These are phyloP conservation scores for Andinoacara biseriatus DNA, from an alignment of 2,113 vertebrate species.

Conservation along the genomic window DNA sequence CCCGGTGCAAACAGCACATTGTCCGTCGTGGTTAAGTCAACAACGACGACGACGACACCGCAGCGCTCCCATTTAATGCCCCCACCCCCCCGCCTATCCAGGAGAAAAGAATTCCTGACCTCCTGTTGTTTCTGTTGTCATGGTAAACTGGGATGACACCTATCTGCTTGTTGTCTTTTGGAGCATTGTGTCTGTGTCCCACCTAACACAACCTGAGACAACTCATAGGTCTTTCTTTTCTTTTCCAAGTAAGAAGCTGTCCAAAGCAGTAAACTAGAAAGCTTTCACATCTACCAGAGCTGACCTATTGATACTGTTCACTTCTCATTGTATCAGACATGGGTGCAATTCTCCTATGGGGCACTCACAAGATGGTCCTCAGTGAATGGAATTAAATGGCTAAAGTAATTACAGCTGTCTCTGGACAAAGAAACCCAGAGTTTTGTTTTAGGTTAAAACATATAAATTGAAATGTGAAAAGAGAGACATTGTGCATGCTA, in stretches of 20 bases:
- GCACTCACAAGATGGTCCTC: background rate
- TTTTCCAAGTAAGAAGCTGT: background rate
- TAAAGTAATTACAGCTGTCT: background rate
- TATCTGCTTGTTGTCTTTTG: conserved; percentile 1
- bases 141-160: conserved; percentile 8
- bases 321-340: background rate
- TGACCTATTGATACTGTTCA: too few species aligned
- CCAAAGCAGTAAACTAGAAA: background rate
- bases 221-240: background rate
- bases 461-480: background rate
- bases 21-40: conserved; percentile 42
- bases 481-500: background rate
- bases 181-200: background rate
- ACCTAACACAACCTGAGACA: background rate
- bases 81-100: conserved; percentile 11
- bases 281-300: background rate
- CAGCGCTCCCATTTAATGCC: conserved; percentile 24
- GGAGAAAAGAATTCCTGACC: conserved; percentile 65
- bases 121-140: conserved; percentile 65
- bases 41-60: background rate
- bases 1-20: conserved; percentile 27
- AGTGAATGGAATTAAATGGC: background rate
- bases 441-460: background rate
- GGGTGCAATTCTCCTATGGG: background rate
- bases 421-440: background rate